Percentiles rank a stretch among this genome's conserved stretches.
Conservation (phyloP, 2,888 invertebrate genomes). For the Amphipoea lucens region DNA sequence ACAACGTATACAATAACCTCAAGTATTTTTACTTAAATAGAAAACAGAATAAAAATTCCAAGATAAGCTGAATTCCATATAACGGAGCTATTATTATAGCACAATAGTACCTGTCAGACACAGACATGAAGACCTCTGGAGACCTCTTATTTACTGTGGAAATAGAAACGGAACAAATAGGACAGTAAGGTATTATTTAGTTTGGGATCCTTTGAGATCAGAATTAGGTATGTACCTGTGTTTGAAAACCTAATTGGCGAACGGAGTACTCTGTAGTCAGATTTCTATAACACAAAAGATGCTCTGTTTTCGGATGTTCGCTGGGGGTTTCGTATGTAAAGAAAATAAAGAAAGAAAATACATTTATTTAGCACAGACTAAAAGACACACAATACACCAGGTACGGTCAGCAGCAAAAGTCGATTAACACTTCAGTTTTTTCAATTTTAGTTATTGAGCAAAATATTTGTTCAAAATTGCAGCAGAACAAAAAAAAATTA, state of each 20-base stretch:
- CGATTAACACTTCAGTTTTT: too few species aligned
- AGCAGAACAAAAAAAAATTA: too few species aligned
- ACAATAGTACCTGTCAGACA: slow-evolving; percentile 56
- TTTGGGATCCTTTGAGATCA: slow-evolving; percentile 42
- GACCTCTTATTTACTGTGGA: slow-evolving; percentile 55
- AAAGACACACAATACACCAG: too few species aligned
- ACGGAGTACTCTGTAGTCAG: slow-evolving; percentile 3
- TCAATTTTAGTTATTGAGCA: too few species aligned
- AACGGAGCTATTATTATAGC: slow-evolving; percentile 55
- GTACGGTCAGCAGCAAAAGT: too few species aligned
- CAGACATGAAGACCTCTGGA: slow-evolving; percentile 40
- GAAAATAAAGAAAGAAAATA: too few species aligned
- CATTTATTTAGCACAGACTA: too few species aligned
- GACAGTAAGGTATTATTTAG: slow-evolving; percentile 55
- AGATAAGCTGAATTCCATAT: slow-evolving; percentile 53
- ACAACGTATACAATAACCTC: slow-evolving; percentile 1
- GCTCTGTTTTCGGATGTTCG: slow-evolving; percentile 7
- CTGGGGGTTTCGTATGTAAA: background rate
- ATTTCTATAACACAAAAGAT: slow-evolving; percentile 39
- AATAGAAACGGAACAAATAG: slow-evolving; percentile 56
- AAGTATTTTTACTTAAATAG: slow-evolving; percentile 36
- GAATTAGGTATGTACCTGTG: slow-evolving; percentile 41
- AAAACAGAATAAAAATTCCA: slow-evolving; percentile 37
- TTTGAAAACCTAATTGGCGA: slow-evolving; percentile 50
- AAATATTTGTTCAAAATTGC: too few species aligned